These are phyloP conservation scores for Thereva unica DNA, from an alignment of 2,888 invertebrate genomes.

Conservation along the genomic window DNA sequence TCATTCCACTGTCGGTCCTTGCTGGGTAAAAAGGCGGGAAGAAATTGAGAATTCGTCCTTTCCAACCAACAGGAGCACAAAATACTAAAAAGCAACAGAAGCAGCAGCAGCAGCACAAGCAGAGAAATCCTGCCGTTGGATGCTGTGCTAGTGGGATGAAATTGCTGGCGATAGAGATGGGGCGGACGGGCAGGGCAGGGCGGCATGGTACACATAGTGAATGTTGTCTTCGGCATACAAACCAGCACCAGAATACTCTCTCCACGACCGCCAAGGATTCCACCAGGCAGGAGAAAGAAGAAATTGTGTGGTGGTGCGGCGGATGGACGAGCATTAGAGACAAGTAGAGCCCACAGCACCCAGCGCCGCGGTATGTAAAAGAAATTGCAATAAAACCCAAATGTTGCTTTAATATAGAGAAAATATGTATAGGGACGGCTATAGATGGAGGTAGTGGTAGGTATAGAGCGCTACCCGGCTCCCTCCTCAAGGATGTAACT, in stretches of 20 bases:
- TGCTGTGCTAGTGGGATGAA: too few species aligned
- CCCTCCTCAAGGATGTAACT: constrained; percentile 16
- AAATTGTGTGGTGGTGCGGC: constrained; percentile 37
- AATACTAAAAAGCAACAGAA: constrained; percentile 41
- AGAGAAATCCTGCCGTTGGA: too few species aligned
- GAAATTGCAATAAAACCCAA: constrained; percentile 46
- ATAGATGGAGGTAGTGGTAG: constrained; percentile 25
- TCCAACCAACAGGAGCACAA: constrained; percentile 30
- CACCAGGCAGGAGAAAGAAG: constrained; percentile 27
- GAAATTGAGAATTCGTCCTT: constrained; percentile 38
- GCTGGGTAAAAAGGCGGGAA: constrained; percentile 23
- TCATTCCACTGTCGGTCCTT: constrained; percentile 18
- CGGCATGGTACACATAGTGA: constrained; percentile 32
- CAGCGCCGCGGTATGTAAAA: constrained; percentile 44
- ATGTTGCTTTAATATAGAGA: constrained; percentile 46
- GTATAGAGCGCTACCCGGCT: not conserved
- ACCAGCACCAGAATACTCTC: constrained; percentile 28
- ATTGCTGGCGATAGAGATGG: constrained; percentile 14
- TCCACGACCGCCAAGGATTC: not conserved
- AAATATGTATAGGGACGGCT: constrained; percentile 37
- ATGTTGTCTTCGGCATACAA: constrained; percentile 39
- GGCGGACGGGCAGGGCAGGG: constrained; percentile 14
- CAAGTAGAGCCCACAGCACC: constrained; percentile 34
- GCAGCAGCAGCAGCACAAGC: not conserved
- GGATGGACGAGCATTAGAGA: constrained; percentile 41